Evolutionary conservation across 2,113 vertebrate species (phyloP).

Genomic region (Psephotus haematonotus): DNA sequence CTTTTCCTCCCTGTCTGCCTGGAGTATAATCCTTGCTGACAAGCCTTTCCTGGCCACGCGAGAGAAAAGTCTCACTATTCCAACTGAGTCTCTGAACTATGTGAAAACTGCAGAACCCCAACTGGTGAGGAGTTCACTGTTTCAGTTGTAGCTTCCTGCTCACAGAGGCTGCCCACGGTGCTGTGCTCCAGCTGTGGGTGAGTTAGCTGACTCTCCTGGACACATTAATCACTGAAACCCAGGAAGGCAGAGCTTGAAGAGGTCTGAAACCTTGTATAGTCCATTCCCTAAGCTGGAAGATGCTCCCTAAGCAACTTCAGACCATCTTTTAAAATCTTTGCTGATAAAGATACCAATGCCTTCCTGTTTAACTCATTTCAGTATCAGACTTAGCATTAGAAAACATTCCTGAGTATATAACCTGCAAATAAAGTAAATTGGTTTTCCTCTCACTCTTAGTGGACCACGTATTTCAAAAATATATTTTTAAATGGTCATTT

Average conservation of each 20-base stretch:
- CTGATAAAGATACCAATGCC: background rate
- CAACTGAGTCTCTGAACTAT: background rate
- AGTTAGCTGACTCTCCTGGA: background rate
- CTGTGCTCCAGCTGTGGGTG: background rate
- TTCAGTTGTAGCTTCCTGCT: background rate
- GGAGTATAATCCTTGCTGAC: background rate
- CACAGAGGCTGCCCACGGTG: background rate
- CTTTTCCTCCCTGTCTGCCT: background rate
- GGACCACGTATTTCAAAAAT: background rate
- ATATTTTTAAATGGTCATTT: background rate
- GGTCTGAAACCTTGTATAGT: background rate
- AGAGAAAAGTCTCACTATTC: background rate
- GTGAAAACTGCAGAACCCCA: background rate
- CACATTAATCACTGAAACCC: background rate
- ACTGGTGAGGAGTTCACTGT: background rate
- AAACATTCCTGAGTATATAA: background rate
- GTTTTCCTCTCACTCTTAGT: fast-evolving
- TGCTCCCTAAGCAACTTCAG: background rate
- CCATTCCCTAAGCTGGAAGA: background rate
- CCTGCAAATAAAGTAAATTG: background rate
- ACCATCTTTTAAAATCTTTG: background rate
- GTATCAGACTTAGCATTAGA: background rate
- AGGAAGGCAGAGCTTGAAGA: background rate
- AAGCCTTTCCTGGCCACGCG: background rate
- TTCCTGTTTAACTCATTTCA: background rate